These are phyloP conservation scores for Acronicta psi DNA, from an alignment of 2,888 invertebrate species.

Conservation along the genomic window DNA sequence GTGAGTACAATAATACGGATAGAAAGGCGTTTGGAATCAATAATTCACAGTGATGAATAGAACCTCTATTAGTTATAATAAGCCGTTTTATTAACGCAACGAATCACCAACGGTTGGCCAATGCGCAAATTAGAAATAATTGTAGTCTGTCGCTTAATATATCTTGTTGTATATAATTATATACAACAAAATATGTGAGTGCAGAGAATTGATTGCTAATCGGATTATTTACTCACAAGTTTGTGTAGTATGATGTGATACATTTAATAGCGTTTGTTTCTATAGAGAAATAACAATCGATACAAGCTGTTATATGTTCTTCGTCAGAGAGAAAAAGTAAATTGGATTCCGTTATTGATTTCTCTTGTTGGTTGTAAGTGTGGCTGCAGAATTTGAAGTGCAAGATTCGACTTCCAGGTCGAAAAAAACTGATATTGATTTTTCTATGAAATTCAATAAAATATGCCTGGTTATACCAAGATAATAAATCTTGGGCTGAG, in stretches of 20 bases:
- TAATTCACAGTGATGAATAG: conserved; percentile 38
- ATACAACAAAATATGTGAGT: not conserved
- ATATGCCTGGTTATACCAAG: too few species aligned
- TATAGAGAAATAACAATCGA: not conserved
- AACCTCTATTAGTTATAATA: conserved; percentile 38
- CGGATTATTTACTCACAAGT: conserved; percentile 5
- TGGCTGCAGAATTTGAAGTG: too few species aligned
- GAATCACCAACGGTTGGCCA: conserved; percentile 45
- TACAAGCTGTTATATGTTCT: too few species aligned
- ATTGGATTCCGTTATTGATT: too few species aligned
- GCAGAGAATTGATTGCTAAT: not conserved
- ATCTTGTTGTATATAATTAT: conserved; percentile 9
- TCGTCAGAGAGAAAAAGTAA: too few species aligned
- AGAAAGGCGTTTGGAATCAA: conserved; percentile 31
- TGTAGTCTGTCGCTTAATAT: conserved; percentile 40
- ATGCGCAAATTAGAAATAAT: conserved; percentile 61
- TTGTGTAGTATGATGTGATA: conserved; percentile 7
- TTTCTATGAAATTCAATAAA: too few species aligned
- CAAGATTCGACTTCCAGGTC: too few species aligned
- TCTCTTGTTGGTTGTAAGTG: too few species aligned
- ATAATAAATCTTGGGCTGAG: too few species aligned
- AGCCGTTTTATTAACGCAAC: conserved; percentile 38
- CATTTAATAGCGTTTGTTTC: not conserved
- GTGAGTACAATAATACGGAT: not conserved
- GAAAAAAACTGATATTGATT: too few species aligned